phyloP scores from a whole-genome alignment of 2,888 invertebrate genomes.

The Pyrgus malvae region DNA sequence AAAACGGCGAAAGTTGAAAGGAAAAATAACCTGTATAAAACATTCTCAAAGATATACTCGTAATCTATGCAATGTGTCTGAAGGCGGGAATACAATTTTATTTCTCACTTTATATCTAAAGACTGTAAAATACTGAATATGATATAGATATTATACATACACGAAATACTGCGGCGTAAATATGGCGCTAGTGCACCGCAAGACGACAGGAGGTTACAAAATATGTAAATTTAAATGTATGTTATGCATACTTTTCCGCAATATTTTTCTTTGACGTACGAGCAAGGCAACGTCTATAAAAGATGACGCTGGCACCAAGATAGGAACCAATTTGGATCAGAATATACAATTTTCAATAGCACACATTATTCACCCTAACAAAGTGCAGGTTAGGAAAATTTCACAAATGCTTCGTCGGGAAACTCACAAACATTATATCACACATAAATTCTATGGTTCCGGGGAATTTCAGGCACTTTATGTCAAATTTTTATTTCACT shows the following conservation, averaged over 20 bases:
- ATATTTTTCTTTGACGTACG: slow-evolving; percentile 23
- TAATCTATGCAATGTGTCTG: no score
- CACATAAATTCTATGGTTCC: no score
- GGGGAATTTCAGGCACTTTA: no score
- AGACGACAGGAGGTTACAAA: slow-evolving; percentile 19
- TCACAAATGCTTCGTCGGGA: no score
- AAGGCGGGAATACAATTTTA: no score
- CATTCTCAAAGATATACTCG: no score
- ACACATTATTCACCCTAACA: no score
- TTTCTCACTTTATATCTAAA: not conserved
- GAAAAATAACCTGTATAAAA: no score
- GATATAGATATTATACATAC: not conserved
- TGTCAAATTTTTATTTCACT: no score
- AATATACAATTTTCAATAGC: not conserved
- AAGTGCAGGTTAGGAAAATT: no score
- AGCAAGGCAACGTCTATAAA: slow-evolving; percentile 7
- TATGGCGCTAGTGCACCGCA: not conserved
- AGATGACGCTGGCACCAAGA: slow-evolving; percentile 3
- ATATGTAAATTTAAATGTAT: slow-evolving; percentile 24
- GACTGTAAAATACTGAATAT: not conserved
- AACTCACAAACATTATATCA: no score
- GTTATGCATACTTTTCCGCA: slow-evolving; percentile 18
- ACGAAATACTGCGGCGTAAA: slow-evolving; percentile 3
- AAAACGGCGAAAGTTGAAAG: no score
- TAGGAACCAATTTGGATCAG: slow-evolving; percentile 11